Base-by-base conservation (phyloP, 1,140 invertebrate genomes). In the Drosophila erecta region DNA sequence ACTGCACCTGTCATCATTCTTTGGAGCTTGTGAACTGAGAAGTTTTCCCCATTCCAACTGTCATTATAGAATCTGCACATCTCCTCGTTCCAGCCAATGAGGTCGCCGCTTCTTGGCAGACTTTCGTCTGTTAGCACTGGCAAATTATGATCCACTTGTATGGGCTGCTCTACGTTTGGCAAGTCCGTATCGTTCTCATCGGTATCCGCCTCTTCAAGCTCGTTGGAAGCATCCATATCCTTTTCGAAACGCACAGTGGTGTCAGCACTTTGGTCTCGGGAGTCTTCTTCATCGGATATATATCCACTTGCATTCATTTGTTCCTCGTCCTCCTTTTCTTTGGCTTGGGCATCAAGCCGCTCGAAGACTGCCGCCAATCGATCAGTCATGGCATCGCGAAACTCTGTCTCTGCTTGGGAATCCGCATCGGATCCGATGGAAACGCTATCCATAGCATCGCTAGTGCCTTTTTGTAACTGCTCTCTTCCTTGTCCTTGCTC, bases 61-160 rank as follows among this genome's bases (percentile, higher is more conserved):
- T 95, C 93, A 76, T 95, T 94, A 69, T 95, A 95, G 90, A 95
- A 95, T 38, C 93, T 92, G 66, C 93, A 93, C 93, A 95, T 93
- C 66, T 94, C 93, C 0, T 92, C 79, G 17, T 90, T 87, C 92
- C 90, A 92, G n/a, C 90, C 92, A 20, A 92, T 46, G 14, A 89
- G 47, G 41, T 84, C 54, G 0, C 67, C 49, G 11, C 79, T 64
- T 24, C 7, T 58, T 0, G 61, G 22, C 51, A 43, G 12, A 4
- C 53, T 61, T 0, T 62, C 66, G 6, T 77, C 75, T 3, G 15
- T 20, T 5, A 80, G 55, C 2, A 8, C 44, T 1, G 41, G 24
- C 15, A 87, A 8, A 44, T 67, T 79, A 24, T 59, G 62, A 14
- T 69, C 79, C 15, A 83, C 46, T 47, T 69, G 65, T 12, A 87